Evolutionary conservation across 2,113 vertebrate species (phyloP).

Genomic region (Delphinus delphis): DNA sequence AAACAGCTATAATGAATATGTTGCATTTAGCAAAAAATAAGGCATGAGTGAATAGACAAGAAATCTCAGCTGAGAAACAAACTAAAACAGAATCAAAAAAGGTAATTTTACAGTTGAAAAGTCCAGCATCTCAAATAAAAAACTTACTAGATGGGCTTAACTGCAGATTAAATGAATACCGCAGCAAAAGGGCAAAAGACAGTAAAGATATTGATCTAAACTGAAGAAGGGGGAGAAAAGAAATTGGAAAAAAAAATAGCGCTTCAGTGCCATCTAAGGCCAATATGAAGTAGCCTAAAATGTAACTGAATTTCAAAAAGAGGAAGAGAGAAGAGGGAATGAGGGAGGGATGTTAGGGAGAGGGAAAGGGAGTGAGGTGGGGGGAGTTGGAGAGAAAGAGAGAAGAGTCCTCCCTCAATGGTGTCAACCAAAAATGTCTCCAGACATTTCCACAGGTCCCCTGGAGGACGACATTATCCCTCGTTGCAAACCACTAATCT

Average conservation of each 20-base stretch:
- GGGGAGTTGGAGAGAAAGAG: rapidly evolving
- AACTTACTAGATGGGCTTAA: neutral
- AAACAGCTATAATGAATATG: neutral
- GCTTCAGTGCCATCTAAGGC: neutral
- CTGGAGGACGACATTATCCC: neutral
- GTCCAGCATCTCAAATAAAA: neutral
- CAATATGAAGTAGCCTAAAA: neutral
- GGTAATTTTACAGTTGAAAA: neutral
- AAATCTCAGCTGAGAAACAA: neutral
- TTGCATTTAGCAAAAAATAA: neutral
- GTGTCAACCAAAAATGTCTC: neutral
- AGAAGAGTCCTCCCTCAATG: neutral
- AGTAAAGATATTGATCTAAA: neutral
- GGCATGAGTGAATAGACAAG: neutral
- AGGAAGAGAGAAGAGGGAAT: neutral
- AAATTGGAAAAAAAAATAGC: neutral
- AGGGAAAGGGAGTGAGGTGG: no score
- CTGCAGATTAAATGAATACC: neutral
- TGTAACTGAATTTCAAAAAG: neutral
- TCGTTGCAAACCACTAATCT: neutral
- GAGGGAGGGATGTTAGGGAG: neutral
- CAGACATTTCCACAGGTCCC: neutral
- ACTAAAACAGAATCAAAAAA: neutral
- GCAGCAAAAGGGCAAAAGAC: neutral
- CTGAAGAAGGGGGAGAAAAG: neutral